phyloP scores from a whole-genome alignment of 2,888 invertebrate species.

The Xestia sexstrigata region DNA sequence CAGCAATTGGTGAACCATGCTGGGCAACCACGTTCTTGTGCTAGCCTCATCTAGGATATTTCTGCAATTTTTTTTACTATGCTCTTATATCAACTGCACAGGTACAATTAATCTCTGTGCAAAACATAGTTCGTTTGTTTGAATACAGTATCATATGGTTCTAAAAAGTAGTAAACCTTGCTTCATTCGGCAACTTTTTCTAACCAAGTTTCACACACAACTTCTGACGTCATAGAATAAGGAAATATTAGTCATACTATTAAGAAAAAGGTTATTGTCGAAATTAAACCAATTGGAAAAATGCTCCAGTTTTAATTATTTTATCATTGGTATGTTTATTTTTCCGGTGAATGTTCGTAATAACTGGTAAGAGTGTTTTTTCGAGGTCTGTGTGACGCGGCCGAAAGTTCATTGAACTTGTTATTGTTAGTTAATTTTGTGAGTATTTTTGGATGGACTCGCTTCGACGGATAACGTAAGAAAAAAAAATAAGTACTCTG shows the following conservation, averaged over 20 bases:
- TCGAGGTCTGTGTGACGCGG: slow-evolving; percentile 57
- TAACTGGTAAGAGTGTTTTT: slow-evolving; percentile 55
- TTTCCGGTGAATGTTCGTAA: slow-evolving; percentile 66
- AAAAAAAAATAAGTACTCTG: not conserved
- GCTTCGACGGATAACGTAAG: not conserved
- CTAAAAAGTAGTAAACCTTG: slow-evolving; percentile 41
- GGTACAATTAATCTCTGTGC: not conserved
- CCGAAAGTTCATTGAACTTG: slow-evolving; percentile 55
- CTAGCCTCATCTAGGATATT: not conserved
- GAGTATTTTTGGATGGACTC: slow-evolving; percentile 18
- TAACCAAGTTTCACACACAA: slow-evolving; percentile 38
- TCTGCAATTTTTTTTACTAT: not conserved
- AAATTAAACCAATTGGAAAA: slow-evolving; percentile 58
- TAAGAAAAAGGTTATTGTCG: slow-evolving; percentile 56
- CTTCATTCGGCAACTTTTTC: slow-evolving; percentile 38
- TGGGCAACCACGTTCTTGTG: no score
- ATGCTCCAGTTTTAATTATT: slow-evolving; percentile 63
- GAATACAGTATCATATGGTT: slow-evolving; percentile 2
- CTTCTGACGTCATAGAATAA: slow-evolving; percentile 48
- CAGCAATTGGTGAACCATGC: no score
- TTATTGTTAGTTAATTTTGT: slow-evolving; percentile 46
- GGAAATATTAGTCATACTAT: slow-evolving; percentile 59
- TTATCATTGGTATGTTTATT: slow-evolving; percentile 61
- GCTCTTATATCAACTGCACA: not conserved
- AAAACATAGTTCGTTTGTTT: not conserved